Evolutionary conservation across 2,113 vertebrate genomes (phyloP).

Genomic region (Onychostruthus taczanowskii): DNA sequence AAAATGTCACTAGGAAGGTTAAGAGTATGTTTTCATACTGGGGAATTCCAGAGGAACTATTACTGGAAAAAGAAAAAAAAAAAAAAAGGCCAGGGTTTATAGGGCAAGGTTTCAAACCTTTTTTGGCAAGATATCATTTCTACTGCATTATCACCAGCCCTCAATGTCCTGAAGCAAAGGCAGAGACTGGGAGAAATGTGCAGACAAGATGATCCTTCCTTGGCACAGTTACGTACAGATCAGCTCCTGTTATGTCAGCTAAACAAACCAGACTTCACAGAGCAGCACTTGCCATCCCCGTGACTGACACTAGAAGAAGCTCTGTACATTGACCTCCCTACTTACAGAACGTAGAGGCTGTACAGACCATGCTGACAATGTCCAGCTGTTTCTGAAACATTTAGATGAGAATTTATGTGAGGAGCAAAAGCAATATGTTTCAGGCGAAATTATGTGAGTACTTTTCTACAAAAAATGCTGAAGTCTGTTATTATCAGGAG

Average conservation of each 20-base stretch:
- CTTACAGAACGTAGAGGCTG: not conserved
- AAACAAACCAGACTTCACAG: conserved; percentile 13
- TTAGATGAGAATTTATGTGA: not conserved
- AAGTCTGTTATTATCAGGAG: not conserved
- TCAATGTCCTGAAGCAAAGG: conserved; percentile 54
- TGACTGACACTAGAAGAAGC: not conserved
- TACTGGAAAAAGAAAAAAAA: not conserved
- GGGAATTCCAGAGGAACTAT: conserved; percentile 63
- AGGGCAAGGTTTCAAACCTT: conserved; percentile 45
- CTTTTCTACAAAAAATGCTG: not conserved
- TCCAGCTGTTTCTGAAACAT: not conserved
- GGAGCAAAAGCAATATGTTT: not conserved
- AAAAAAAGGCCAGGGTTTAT: not conserved
- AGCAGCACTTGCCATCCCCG: not conserved
- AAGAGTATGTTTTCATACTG: conserved; percentile 24
- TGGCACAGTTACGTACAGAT: conserved; percentile 21
- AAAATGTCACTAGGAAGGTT: conserved; percentile 42
- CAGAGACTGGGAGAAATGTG: conserved; percentile 50
- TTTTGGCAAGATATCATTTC: conserved; percentile 40
- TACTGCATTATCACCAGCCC: conserved; percentile 23
- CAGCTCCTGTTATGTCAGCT: conserved; percentile 42
- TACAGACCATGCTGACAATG: not conserved
- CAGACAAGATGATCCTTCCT: conserved; percentile 54
- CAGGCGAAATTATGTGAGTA: not conserved
- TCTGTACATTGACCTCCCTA: not conserved